Conservation (phyloP, 1,140 invertebrate genomes). For the Hycleus phaleratus region DNA sequence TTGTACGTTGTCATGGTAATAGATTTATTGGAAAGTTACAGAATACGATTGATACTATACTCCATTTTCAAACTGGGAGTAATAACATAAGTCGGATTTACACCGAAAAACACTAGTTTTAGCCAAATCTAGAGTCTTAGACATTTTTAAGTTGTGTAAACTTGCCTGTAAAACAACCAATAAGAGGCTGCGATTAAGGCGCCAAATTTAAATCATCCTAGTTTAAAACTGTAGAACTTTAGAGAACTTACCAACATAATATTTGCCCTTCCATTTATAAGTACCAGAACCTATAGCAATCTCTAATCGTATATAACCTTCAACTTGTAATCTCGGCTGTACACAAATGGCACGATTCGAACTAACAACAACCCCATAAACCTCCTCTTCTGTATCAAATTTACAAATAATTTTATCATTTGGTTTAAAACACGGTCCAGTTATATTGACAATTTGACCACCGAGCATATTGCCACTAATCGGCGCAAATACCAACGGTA, state of each 20-base stretch:
- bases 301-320: slow-evolving; percentile 84
- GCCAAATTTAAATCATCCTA: no score
- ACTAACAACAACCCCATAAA: slow-evolving; percentile 65
- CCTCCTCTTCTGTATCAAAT: slow-evolving; percentile 66
- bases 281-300: slow-evolving; percentile 75
- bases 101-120: no score
- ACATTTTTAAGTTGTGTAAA: no score
- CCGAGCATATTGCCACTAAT: slow-evolving; percentile 94
- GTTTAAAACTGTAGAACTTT: no score
- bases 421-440: slow-evolving; percentile 80
- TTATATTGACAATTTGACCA: slow-evolving; percentile 89
- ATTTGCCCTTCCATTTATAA: slow-evolving; percentile 87
- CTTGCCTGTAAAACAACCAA: no score
- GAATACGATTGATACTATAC: no score
- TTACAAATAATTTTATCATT: slow-evolving; percentile 67
- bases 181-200: no score
- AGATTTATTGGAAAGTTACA: no score
- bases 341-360: slow-evolving; percentile 80
- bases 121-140: no score
- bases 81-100: no score
- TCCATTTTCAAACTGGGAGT: no score
- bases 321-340: slow-evolving; percentile 79
- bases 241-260: slow-evolving; percentile 70
- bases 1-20: no score
- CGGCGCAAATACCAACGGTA: slow-evolving; percentile 80